A percentile compares a stretch with the other conserved stretches of the same genome.
Evolutionary conservation across 2,888 invertebrate species (phyloP).

Genomic region (Lumbricus terrestris): DNA sequence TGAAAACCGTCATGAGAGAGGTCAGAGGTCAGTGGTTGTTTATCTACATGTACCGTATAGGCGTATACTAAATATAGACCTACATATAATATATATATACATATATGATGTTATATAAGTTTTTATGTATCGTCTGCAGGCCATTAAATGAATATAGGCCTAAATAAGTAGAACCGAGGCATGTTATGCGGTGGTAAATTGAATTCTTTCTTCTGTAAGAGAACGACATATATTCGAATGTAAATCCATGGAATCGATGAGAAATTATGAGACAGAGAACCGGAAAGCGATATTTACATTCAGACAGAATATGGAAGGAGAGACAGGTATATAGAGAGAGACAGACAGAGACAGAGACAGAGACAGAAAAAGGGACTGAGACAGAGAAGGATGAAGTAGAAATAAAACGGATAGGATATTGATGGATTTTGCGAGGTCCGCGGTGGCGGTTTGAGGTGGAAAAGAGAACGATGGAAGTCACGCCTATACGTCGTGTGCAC

Average conservation of each 20-base stretch:
- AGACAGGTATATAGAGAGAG: background rate
- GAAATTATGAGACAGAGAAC: background rate
- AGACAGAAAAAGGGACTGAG: background rate
- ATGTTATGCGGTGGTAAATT: background rate
- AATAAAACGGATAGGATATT: background rate
- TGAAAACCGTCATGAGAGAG: background rate
- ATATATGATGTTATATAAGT: background rate
- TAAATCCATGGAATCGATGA: too few relatives aligned
- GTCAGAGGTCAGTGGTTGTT: background rate
- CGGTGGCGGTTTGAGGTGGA: background rate
- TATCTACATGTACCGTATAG: too few relatives aligned
- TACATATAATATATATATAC: background rate
- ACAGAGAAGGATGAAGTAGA: background rate
- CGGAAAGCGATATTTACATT: background rate
- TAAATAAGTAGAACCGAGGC: background rate
- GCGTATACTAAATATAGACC: too few relatives aligned
- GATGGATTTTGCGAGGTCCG: background rate
- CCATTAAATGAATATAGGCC: too few relatives aligned
- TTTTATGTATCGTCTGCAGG: background rate
- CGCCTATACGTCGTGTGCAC: too few relatives aligned
- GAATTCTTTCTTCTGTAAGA: background rate
- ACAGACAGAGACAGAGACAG: background rate
- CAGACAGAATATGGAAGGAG: too few relatives aligned
- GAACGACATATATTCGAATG: background rate
- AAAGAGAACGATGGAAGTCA: too few relatives aligned